Evolutionary conservation across 2,113 vertebrate species (phyloP), one percentile per base, ranked within the genome.

Genomic region (Hyperopisus bebe): DNA sequence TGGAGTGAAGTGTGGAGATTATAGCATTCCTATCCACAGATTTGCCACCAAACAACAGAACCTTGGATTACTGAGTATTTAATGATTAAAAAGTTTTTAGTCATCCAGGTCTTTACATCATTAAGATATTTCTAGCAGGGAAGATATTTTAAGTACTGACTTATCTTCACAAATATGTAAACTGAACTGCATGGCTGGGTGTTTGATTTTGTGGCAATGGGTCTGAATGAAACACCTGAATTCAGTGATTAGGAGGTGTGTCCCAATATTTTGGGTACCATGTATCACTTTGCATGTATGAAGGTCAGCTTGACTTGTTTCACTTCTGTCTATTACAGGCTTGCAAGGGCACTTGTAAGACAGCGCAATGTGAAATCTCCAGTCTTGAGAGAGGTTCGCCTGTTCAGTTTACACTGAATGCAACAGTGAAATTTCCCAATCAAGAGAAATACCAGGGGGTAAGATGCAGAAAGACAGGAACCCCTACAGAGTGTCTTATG

Each of bases 291-390:
- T 53, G 13, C 15, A 44, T 46, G 24, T 9, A 53, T 82, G 24
- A 44, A 51, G 39, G 13, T 88, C n/a, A 47, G 62, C n/a, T 13
- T 62, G 8, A 47, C n/a, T 10, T 24, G 19, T 15, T 89, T 44
- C 4, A 27, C 6, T 47, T 19, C 1, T 27, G 21, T 90, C 55
- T 90, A 15, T 92, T 91, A 11, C 93, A 95, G 95, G 13, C 87
- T 51, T 94, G 93, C 85, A 90, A 90, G 3, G 39, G 70, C 7
- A 0, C 31, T 15, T 94, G 92, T 27, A 87, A 53, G 66, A 7
- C 21, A 0, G 15, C 94, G 0, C 0, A 0, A 17, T 95, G 94
- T 46, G 87, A 93, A 5, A 89, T 9, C 8, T 92, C 94, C 58
- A 70, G 50, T 66, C 88, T 95, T 91, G 74, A 91, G 0, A 93